A percentile compares a stretch with the other conserved stretches of the same genome.
Conservation (phyloP, 2,113 vertebrate species). For the Pluvialis apricaria region DNA sequence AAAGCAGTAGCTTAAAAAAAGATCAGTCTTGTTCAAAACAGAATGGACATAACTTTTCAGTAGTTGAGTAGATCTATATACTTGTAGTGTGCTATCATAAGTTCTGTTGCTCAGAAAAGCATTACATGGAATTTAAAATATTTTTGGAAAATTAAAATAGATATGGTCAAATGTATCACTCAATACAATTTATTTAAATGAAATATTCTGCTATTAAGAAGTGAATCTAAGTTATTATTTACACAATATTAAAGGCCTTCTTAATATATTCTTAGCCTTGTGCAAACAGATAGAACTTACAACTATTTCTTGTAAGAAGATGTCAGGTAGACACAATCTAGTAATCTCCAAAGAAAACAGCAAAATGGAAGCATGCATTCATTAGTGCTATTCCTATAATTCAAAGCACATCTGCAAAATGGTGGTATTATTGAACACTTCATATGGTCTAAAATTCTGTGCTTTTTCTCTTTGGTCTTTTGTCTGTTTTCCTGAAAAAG, state of each 20-base stretch:
- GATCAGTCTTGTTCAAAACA: not conserved
- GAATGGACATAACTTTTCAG: not conserved
- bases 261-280: not conserved
- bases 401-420: not conserved
- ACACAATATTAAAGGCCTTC: rapidly evolving
- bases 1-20: not conserved
- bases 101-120: not conserved
- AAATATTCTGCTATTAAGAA: not conserved
- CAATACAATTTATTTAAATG: not conserved
- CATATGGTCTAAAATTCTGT: not conserved
- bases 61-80: not conserved
- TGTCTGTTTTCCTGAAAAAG: not conserved
- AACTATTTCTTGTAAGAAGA: not conserved
- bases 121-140: not conserved
- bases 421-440: not conserved
- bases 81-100: not conserved
- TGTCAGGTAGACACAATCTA: not conserved
- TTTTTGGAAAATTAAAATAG: not conserved
- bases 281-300: not conserved
- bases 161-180: not conserved
- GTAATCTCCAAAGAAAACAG: not conserved
- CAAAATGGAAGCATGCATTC: not conserved
- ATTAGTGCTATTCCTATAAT: not conserved
- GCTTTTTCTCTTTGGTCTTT: not conserved
- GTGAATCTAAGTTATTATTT: not conserved